Percentiles rank a stretch among this genome's conserved stretches.
phyloP scores from a whole-genome alignment of 2,888 invertebrate species.

The Nephrotoma flavescens region DNA sequence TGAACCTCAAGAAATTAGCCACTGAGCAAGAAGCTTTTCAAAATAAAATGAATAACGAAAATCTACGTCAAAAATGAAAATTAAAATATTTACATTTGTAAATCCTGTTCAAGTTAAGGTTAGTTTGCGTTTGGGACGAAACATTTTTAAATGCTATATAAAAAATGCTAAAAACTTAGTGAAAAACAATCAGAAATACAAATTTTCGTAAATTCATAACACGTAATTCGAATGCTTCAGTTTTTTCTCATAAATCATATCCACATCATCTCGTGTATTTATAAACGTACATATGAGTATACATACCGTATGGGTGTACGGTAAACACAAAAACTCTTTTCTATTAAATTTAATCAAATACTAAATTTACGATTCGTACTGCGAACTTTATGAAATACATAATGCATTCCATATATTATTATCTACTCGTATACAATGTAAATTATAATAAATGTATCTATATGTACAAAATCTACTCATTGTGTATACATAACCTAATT shows the following conservation, averaged over 20 bases:
- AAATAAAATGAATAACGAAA: too few species aligned
- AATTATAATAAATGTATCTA: background rate
- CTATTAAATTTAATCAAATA: background rate
- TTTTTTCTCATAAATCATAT: background rate
- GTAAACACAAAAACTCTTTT: background rate
- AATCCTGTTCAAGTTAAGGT: too few species aligned
- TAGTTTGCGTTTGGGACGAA: too few species aligned
- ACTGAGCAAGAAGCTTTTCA: too few species aligned
- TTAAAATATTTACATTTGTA: too few species aligned
- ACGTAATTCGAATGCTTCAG: background rate
- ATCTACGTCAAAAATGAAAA: too few species aligned
- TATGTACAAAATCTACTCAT: too few species aligned
- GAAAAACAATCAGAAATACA: background rate
- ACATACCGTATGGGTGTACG: too few species aligned
- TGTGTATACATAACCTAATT: background rate
- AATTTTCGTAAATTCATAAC: background rate
- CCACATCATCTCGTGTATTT: background rate
- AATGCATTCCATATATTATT: background rate
- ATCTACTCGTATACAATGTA: background rate
- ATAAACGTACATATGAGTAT: background rate
- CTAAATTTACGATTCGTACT: background rate
- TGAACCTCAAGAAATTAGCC: too few species aligned
- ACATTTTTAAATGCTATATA: too few species aligned
- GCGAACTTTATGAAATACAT: background rate
- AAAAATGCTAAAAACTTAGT: background rate